Conservation (phyloP, 2,888 invertebrate species). For the Anoplius nigerrimus region DNA sequence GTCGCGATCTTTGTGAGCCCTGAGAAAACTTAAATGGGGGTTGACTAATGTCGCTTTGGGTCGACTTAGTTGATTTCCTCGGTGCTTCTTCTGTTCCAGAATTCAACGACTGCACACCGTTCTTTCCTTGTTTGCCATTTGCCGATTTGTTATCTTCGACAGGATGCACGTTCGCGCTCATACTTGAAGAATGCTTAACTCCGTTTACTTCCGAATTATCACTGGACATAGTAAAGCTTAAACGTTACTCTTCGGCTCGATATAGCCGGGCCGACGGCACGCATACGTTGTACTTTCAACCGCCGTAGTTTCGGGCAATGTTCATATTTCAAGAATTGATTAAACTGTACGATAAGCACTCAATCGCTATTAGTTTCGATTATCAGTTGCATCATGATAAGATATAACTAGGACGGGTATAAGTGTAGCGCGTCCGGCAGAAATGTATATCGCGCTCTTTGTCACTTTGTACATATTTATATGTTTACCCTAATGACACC, state of each 20-base stretch:
- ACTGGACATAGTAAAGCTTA: constrained; percentile 17
- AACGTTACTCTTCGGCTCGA: no score
- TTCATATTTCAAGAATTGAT: no score
- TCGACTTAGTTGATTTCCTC: constrained; percentile 60
- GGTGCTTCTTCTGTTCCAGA: constrained; percentile 34
- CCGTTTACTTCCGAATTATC: constrained; percentile 11
- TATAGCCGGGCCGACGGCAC: no score
- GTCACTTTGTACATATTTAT: no score
- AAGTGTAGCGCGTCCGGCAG: no score
- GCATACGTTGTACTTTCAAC: no score
- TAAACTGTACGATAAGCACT: no score
- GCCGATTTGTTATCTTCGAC: constrained; percentile 24
- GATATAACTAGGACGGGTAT: no score
- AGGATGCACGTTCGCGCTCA: constrained; percentile 7
- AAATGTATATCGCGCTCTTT: no score
- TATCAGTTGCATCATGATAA: background rate
- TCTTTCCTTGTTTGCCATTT: constrained; percentile 32
- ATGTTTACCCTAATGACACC: no score
- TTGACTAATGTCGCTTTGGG: constrained; percentile 65
- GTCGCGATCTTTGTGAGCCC: constrained; percentile 56
- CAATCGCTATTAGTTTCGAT: no score
- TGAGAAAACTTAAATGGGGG: constrained; percentile 48
- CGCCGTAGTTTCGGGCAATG: no score
- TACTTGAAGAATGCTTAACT: constrained; percentile 9
- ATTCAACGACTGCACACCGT: constrained; percentile 13